These are phyloP conservation scores for Pithys albifrons DNA, from an alignment of 2,113 vertebrate species.

Conservation along the genomic window DNA sequence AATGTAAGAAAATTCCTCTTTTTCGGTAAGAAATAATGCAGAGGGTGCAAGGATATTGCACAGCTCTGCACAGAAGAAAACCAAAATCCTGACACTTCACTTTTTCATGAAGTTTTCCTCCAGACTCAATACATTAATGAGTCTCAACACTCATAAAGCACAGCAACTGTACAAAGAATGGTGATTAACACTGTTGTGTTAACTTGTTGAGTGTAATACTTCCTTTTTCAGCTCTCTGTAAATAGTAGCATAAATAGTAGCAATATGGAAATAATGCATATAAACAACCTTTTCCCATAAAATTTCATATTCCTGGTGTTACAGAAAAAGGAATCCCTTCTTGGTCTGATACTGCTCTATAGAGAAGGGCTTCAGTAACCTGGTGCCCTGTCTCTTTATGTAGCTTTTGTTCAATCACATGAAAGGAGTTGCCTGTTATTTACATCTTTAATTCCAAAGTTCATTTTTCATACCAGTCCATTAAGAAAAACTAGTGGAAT, in stretches of 20 bases:
- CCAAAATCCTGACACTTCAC: neutral
- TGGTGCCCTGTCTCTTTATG: neutral
- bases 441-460: neutral
- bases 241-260: neutral
- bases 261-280: neutral
- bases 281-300: neutral
- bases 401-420: neutral
- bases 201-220: neutral
- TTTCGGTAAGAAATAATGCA: neutral
- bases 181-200: neutral
- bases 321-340: neutral
- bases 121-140: neutral
- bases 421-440: neutral
- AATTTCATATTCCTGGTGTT: neutral
- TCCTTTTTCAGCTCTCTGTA: neutral
- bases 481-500: neutral
- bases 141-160: neutral
- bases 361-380: neutral
- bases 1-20: neutral
- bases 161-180: neutral
- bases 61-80: neutral
- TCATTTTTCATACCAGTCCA: neutral
- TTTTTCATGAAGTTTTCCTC: neutral
- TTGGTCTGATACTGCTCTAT: neutral
- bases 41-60: neutral